These are phyloP conservation scores for Macrophya annulata DNA, from an alignment of 2,888 invertebrate genomes.

Conservation along the genomic window DNA sequence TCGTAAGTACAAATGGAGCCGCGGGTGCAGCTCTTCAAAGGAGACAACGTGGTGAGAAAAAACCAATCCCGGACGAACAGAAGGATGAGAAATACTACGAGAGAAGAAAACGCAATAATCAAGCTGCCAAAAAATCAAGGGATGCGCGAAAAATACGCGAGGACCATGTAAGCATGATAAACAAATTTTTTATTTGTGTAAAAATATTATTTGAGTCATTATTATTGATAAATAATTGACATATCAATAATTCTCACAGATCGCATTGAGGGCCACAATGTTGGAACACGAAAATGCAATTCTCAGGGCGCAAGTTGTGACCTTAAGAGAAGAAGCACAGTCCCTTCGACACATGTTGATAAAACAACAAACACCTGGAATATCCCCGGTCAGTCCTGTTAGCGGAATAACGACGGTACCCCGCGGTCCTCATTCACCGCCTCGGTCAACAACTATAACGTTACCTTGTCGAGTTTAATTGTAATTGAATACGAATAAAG, in stretches of 20 bases:
- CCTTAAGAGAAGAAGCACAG: slow-evolving; percentile 90
- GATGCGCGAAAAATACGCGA: slow-evolving; percentile 94
- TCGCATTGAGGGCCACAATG: slow-evolving; percentile 91
- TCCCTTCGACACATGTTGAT: slow-evolving; percentile 86
- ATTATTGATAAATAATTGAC: neutral
- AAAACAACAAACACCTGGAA: slow-evolving; percentile 66
- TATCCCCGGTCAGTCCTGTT: slow-evolving; percentile 32
- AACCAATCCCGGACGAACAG: slow-evolving; percentile 92
- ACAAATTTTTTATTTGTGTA: neutral
- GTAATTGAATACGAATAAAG: neutral
- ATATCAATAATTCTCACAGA: slow-evolving; percentile 79
- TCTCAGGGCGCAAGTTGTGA: slow-evolving; percentile 90
- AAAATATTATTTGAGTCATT: neutral
- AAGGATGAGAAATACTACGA: slow-evolving; percentile 96
- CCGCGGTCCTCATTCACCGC: slow-evolving; percentile 12
- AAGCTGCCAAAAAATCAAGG: slow-evolving; percentile 95
- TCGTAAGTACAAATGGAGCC: slow-evolving; percentile 60
- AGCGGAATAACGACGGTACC: neutral
- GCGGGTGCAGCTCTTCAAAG: slow-evolving; percentile 71
- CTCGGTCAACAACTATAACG: slow-evolving; percentile 17
- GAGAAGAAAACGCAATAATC: slow-evolving; percentile 92
- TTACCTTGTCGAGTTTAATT: slow-evolving; percentile 54
- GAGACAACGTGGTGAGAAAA: slow-evolving; percentile 89
- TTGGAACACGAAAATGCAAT: slow-evolving; percentile 95
- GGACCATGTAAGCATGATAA: slow-evolving; percentile 85